Conservation (phyloP, 1,140 invertebrate species). For the Pygmarrhopalites habei region DNA sequence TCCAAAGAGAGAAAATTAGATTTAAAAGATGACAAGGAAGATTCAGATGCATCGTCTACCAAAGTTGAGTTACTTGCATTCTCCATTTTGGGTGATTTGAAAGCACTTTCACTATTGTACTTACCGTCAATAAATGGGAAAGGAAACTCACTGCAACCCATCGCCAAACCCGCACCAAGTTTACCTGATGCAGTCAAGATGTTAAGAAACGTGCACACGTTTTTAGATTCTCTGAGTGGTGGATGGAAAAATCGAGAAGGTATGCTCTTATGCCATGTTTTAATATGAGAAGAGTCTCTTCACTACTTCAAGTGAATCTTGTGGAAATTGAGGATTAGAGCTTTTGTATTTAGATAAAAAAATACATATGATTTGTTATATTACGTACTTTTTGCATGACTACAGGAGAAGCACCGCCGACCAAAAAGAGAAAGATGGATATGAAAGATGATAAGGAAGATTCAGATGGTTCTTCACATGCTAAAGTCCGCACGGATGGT, state of each 20-base stretch:
- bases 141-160: conserved; percentile 22
- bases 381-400: background rate
- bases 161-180: conserved; percentile 25
- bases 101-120: conserved; percentile 32
- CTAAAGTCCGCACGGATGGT: background rate
- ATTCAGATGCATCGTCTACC: no score
- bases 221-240: conserved; percentile 18
- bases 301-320: background rate
- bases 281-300: background rate
- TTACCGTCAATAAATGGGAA: conserved; percentile 26
- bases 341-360: background rate
- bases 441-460: conserved; percentile 11
- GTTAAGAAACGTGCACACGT: conserved; percentile 11
- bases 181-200: conserved; percentile 15
- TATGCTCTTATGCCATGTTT: background rate
- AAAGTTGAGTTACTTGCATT: conserved; percentile 22
- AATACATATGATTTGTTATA: background rate
- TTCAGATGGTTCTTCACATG: background rate
- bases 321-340: no score
- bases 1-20: no score
- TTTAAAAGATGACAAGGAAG: no score
- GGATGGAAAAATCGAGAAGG: background rate
- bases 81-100: conserved; percentile 28
- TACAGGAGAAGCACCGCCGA: conserved; percentile 1
- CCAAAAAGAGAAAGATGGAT: conserved; percentile 23